Base-by-base conservation (phyloP, 2,888 invertebrate species). In the Esperia sulphurella region DNA sequence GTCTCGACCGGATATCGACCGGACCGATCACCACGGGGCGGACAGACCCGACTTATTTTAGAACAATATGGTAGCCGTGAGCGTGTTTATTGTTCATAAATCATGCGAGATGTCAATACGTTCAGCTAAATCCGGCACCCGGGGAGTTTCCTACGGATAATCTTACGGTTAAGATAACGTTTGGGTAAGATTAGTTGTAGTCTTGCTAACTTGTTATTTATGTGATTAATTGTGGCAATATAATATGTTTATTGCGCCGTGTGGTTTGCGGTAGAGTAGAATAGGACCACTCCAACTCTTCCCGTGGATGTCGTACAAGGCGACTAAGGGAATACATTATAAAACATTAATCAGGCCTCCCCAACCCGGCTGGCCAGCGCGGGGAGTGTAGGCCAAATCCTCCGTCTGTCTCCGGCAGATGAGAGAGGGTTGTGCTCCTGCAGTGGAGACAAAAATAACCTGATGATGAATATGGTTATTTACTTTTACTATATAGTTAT, bases 1-100 rank as follows among this genome's bases (percentile, higher is more conserved):
- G 12, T 37, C 29, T 41, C 28, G 33, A 35, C 38, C 45, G 42
- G 44, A 49, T 45, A 33, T 14, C 45, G 13, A 43, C 45, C 45
- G 42, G 42, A 9, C 14, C 47, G 44, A 41, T 37, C 48, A 54
- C 54, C 54, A 57, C 41, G 51, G 49, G 35, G 40, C 37, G 48
- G 47, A 48, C 41, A 43, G 53, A 59, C 60, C 59, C 57, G 57
- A 59, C 58, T 59, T 59, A 66, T 73, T 74, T 68, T 59, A 58
- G 63, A 71, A 75, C 77, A 79, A 74, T 77, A 71, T 65, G 71
- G 59, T 70, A 63, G 50, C 55, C 58, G 53, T 57, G 56, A 35
- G 54, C 57, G 59, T 73, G 78, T 78, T 79, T 77, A 77, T 75
- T 73, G 71, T 75, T 70, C 76, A 79, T 85, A 83, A 82, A 84